Conservation (phyloP, 2,888 invertebrate genomes). For the Hartigia nigra region DNA sequence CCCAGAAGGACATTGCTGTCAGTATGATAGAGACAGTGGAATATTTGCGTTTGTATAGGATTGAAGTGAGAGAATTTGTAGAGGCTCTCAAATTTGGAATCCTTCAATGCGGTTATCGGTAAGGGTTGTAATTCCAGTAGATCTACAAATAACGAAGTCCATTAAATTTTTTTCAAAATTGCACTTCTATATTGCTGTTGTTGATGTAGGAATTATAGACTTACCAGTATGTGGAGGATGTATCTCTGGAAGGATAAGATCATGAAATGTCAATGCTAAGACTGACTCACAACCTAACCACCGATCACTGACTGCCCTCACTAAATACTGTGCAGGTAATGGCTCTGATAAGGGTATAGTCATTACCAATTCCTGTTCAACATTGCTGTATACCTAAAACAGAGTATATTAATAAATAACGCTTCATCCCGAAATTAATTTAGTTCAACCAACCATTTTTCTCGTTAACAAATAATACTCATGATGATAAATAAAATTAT, state of each 20-base stretch:
- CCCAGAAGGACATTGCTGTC: conserved; percentile 94
- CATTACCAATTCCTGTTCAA: conserved; percentile 88
- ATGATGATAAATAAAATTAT: conserved; percentile 94
- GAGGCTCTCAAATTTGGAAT: conserved; percentile 80
- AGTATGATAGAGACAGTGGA: conserved; percentile 94
- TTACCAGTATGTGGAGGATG: conserved; percentile 92
- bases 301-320: conserved; percentile 87
- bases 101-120: conserved; percentile 84
- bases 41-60: conserved; percentile 98
- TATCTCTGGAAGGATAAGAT: conserved; percentile 89
- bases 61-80: conserved; percentile 97
- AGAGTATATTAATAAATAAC: background rate
- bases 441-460: conserved; percentile 72
- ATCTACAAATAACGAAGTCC: conserved; percentile 69
- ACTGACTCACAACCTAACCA: conserved; percentile 76
- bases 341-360: conserved; percentile 95
- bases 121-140: conserved; percentile 91
- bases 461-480: conserved; percentile 89
- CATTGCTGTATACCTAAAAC: conserved; percentile 68
- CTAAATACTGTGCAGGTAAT: conserved; percentile 90
- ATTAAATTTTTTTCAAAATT: conserved; percentile 2
- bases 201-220: conserved; percentile 5
- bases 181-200: background rate
- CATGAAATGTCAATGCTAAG: conserved; percentile 80
- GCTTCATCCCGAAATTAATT: background rate